phyloP scores from a whole-genome alignment of 2,888 invertebrate species.

The Ennomos fuscantarius region DNA sequence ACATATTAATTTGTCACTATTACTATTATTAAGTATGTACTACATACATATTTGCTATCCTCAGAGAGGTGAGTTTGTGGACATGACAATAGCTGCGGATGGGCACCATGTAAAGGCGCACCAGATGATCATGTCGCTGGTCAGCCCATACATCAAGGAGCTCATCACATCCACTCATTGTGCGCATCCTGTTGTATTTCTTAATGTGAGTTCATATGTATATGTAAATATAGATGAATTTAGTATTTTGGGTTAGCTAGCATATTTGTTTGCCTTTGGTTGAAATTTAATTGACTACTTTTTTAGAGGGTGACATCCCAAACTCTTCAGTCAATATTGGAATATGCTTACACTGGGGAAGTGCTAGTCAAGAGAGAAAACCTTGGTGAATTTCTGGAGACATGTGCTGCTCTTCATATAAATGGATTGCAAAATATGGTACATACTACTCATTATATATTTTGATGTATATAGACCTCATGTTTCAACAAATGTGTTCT shows the following conservation, averaged over 20 bases:
- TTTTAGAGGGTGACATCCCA: constrained; percentile 73
- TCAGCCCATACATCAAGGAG: constrained; percentile 76
- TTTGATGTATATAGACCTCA: not conserved
- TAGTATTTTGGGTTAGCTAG: too few relatives aligned
- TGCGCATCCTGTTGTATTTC: constrained; percentile 74
- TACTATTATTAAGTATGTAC: too few relatives aligned
- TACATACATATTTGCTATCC: not conserved
- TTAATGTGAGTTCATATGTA: constrained; percentile 64
- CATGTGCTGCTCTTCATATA: constrained; percentile 71
- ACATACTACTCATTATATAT: not conserved
- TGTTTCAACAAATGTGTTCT: too few relatives aligned
- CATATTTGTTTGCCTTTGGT: too few relatives aligned
- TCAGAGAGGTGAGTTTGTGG: constrained; percentile 77
- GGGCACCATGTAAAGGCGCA: constrained; percentile 78
- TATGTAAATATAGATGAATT: too few relatives aligned
- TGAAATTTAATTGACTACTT: not conserved
- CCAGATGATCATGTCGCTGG: constrained; percentile 71
- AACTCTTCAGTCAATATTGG: constrained; percentile 67
- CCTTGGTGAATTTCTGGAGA: constrained; percentile 63
- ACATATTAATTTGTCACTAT: not conserved
- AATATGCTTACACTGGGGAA: constrained; percentile 79
- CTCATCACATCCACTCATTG: constrained; percentile 68
- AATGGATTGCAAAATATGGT: constrained; percentile 58
- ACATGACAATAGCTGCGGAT: constrained; percentile 79
- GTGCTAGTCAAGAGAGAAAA: constrained; percentile 62